A percentile compares a stretch with the other conserved stretches of the same genome.
Evolutionary conservation across 2,888 invertebrate species (phyloP).

Genomic region (Agrotis exclamationis): DNA sequence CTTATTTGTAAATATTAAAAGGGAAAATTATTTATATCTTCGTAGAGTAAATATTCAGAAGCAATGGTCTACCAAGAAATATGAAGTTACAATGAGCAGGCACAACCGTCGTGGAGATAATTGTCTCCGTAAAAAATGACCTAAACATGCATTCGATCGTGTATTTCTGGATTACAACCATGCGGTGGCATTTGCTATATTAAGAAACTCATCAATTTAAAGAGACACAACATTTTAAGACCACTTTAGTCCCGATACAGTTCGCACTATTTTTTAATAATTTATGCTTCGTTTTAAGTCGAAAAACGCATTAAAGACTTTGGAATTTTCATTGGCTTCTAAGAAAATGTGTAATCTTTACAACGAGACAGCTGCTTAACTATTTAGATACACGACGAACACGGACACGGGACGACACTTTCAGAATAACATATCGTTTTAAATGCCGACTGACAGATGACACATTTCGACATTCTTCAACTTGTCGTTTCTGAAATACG

Average conservation of each 20-base stretch:
- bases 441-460: conserved; percentile 91
- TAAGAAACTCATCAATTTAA: conserved; percentile 58
- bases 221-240: conserved; percentile 53
- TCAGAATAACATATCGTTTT: conserved; percentile 90
- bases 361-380: conserved; percentile 84
- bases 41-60: neutral
- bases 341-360: conserved; percentile 82
- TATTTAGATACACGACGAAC: conserved; percentile 86
- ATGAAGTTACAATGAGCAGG: neutral
- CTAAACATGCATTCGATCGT: conserved; percentile 27
- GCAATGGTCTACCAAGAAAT: too few relatives aligned
- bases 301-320: conserved; percentile 73
- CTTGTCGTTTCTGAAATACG: conserved; percentile 90
- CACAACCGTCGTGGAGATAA: neutral
- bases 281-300: conserved; percentile 70
- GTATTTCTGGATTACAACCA: conserved; percentile 48
- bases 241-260: conserved; percentile 54
- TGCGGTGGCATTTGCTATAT: conserved; percentile 55
- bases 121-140: conserved; percentile 25
- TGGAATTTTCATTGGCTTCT: conserved; percentile 82
- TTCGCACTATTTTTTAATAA: conserved; percentile 69
- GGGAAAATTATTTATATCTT: too few relatives aligned
- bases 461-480: conserved; percentile 91
- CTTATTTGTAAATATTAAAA: neutral
- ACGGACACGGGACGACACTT: conserved; percentile 80